Percentiles rank a stretch among this genome's conserved stretches.
Conservation (phyloP, 1,140 invertebrate genomes). For the Lepidurus packardi region DNA sequence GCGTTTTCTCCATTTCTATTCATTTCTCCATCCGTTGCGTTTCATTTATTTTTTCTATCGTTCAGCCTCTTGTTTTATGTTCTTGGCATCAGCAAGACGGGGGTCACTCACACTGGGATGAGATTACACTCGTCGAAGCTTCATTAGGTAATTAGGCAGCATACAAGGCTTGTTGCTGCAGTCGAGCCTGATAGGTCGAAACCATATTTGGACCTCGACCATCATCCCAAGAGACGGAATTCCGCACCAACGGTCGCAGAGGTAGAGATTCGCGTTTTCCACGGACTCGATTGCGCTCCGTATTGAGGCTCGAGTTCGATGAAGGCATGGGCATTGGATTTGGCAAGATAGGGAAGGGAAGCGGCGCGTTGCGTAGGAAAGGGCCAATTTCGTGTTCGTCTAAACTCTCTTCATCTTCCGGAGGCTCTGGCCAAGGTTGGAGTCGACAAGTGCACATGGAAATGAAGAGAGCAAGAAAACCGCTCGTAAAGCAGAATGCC, state of each 20-base stretch:
- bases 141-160: slow-evolving; percentile 28
- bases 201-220: slow-evolving; percentile 28
- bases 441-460: slow-evolving; percentile 1
- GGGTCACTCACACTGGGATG: neutral
- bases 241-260: slow-evolving; percentile 31
- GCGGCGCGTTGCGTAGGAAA: neutral
- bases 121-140: slow-evolving; percentile 20
- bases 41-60: neutral
- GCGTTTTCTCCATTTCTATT: neutral
- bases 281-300: slow-evolving; percentile 28
- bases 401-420: slow-evolving; percentile 5
- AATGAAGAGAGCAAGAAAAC: slow-evolving; percentile 6
- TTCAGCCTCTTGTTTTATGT: neutral
- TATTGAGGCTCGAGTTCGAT: slow-evolving; percentile 25
- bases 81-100: neutral
- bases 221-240: slow-evolving; percentile 33
- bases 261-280: slow-evolving; percentile 29
- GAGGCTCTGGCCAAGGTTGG: slow-evolving; percentile 11
- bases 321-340: slow-evolving; percentile 18
- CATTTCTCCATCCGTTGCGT: neutral
- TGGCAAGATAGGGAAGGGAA: slow-evolving; percentile 13
- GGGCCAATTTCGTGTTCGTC: slow-evolving; percentile 4
- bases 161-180: slow-evolving; percentile 27
- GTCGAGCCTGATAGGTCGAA: slow-evolving; percentile 16
- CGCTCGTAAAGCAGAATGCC: slow-evolving; percentile 7